Conservation (phyloP, 2,888 invertebrate genomes). For the Cephus spinipes region DNA sequence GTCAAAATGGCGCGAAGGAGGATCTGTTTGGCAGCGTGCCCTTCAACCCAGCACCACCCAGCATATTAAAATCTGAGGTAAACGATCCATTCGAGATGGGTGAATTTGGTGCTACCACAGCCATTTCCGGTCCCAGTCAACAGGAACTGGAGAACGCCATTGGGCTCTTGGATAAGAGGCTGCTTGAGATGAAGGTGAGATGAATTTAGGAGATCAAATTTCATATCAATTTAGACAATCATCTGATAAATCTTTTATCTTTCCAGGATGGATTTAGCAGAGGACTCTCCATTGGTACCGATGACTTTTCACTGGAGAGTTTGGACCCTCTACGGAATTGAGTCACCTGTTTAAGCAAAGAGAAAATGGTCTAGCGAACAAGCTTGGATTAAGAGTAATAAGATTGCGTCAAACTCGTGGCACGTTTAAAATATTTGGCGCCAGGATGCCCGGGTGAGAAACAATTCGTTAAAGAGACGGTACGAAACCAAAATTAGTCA, state of each 20-base stretch:
- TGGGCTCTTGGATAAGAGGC: conserved; percentile 83
- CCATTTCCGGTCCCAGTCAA: conserved; percentile 67
- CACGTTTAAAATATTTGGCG: neutral
- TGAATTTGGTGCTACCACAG: conserved; percentile 70
- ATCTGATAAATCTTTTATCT: conserved; percentile 31
- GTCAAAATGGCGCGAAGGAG: conserved; percentile 70
- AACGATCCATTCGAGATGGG: conserved; percentile 90
- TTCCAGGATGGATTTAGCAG: conserved; percentile 90
- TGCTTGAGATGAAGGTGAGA: conserved; percentile 86
- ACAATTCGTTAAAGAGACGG: conserved; percentile 21
- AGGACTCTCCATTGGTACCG: conserved; percentile 88
- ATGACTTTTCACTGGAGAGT: conserved; percentile 94
- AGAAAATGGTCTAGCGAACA: neutral
- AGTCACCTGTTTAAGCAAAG: conserved; percentile 17
- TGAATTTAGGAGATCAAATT: neutral
- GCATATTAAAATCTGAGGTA: conserved; percentile 60
- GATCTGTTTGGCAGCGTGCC: conserved; percentile 87
- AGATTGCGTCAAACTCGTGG: conserved; percentile 12
- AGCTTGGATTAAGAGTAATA: conserved; percentile 12
- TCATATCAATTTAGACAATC: conserved; percentile 7
- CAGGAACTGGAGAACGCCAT: conserved; percentile 80
- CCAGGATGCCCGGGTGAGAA: neutral
- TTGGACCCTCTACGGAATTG: conserved; percentile 89
- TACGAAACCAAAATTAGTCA: conserved; percentile 62
- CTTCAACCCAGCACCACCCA: conserved; percentile 70